Percentiles rank a stretch among this genome's conserved stretches.
Evolutionary conservation across 2,888 invertebrate genomes (phyloP).

Genomic region (Caenorhabditis sp.): DNA sequence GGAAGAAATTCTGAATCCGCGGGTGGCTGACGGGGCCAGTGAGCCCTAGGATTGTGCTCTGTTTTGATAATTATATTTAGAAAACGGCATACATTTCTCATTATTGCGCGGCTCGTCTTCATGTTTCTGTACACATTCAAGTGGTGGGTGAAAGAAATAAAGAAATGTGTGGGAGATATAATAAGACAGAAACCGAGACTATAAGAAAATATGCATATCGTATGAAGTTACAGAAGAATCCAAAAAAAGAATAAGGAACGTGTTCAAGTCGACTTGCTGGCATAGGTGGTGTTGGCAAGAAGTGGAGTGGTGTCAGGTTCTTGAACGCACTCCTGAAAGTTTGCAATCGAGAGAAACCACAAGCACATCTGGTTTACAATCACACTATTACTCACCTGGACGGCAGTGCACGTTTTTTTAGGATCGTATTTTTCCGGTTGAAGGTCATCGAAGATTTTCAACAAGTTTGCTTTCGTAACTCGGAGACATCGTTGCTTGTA

Average conservation of each 20-base stretch:
- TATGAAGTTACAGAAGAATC: background rate
- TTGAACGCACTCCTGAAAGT: constrained; percentile 49
- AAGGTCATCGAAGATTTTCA: constrained; percentile 18
- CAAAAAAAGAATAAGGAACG: background rate
- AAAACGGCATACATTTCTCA: constrained; percentile 41
- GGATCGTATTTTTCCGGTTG: constrained; percentile 52
- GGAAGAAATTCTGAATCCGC: constrained; percentile 38
- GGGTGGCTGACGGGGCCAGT: constrained; percentile 23
- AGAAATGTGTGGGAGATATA: constrained; percentile 2
- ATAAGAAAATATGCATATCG: background rate
- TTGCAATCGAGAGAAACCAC: constrained; percentile 2
- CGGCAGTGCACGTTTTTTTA: constrained; percentile 20
- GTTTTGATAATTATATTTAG: constrained; percentile 64
- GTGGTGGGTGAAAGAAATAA: constrained; percentile 20
- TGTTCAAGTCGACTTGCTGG: background rate
- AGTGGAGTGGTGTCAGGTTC: background rate
- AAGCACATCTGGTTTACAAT: constrained; percentile 58
- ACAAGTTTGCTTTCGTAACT: background rate
- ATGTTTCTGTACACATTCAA: constrained; percentile 36
- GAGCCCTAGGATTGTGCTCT: constrained; percentile 60
- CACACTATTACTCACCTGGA: constrained; percentile 51
- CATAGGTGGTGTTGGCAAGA: background rate
- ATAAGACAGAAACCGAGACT: constrained; percentile 24
- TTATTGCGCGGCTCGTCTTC: constrained; percentile 36
- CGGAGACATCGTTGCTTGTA: constrained; percentile 25